These are phyloP conservation scores for Dioctria rufipes DNA, from an alignment of 2,888 invertebrate genomes.

Conservation along the genomic window DNA sequence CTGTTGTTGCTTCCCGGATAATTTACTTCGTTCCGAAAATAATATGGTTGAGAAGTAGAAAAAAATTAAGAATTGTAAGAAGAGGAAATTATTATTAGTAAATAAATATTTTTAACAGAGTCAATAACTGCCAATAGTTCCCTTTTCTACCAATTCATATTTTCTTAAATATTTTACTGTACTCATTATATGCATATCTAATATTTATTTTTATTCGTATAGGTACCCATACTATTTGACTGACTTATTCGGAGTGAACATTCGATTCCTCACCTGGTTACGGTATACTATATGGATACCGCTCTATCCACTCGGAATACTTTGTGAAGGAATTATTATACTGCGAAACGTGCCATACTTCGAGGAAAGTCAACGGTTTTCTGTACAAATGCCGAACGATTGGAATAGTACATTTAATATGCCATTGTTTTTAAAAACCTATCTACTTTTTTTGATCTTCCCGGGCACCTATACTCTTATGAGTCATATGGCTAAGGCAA, in stretches of 20 bases:
- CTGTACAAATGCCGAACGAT: conserved; percentile 84
- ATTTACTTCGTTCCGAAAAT: too few relatives aligned
- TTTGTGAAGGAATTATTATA: conserved; percentile 88
- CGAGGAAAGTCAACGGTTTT: conserved; percentile 85
- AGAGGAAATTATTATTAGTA: too few relatives aligned
- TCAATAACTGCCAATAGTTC: too few relatives aligned
- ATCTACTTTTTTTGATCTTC: conserved; percentile 82
- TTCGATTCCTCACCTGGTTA: conserved; percentile 88
- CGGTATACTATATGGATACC: conserved; percentile 95
- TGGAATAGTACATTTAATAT: conserved; percentile 91
- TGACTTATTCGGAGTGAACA: conserved; percentile 82
- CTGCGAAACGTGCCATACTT: conserved; percentile 90
- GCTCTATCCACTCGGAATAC: conserved; percentile 90
- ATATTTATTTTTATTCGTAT: conserved; percentile 51
- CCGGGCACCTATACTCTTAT: conserved; percentile 85
- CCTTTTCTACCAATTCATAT: background rate
- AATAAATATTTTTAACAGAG: too few relatives aligned
- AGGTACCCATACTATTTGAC: conserved; percentile 95
- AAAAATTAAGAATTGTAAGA: too few relatives aligned
- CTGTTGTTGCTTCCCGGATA: too few relatives aligned
- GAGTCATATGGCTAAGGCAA: conserved; percentile 86
- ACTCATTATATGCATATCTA: background rate
- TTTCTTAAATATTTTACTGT: too few relatives aligned
- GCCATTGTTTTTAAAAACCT: conserved; percentile 83
- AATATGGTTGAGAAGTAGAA: too few relatives aligned